phyloP scores from a whole-genome alignment of 2,888 invertebrate species.

The Mystacides longicornis region DNA sequence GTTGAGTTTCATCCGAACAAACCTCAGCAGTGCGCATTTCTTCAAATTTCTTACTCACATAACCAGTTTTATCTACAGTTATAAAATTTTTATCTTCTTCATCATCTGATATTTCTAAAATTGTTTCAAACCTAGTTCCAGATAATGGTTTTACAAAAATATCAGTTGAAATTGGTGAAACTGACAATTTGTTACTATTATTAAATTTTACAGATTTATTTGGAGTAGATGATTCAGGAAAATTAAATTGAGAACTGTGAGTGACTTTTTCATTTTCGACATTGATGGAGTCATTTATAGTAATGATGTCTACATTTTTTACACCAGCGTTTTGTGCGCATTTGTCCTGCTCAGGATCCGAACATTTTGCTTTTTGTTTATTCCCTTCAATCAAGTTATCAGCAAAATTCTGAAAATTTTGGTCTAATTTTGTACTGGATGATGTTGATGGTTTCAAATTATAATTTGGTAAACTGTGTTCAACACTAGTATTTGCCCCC shows the following conservation, averaged over 20 bases:
- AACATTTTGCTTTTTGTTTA: no score
- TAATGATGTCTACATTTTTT: no score
- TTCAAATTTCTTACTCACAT: not conserved
- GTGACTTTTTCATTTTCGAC: not conserved
- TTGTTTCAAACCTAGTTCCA: not conserved
- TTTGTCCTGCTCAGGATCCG: no score
- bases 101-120: constrained; percentile 1
- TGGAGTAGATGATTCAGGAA: not conserved
- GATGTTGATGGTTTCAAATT: no score
- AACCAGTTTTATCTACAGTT: not conserved
- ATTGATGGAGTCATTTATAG: not conserved
- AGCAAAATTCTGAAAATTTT: no score
- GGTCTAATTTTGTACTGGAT: no score
- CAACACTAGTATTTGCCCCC: no score
- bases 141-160: no score
- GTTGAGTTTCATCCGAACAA: not conserved
- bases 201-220: not conserved
- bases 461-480: no score
- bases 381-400: no score
- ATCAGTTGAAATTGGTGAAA: not conserved
- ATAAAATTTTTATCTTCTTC: not conserved
- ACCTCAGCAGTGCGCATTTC: not conserved
- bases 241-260: not conserved
- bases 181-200: not conserved
- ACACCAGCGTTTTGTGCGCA: no score